These are phyloP conservation scores for Rhyzopertha dominica DNA, from an alignment of 1,140 invertebrate genomes.

Conservation along the genomic window DNA sequence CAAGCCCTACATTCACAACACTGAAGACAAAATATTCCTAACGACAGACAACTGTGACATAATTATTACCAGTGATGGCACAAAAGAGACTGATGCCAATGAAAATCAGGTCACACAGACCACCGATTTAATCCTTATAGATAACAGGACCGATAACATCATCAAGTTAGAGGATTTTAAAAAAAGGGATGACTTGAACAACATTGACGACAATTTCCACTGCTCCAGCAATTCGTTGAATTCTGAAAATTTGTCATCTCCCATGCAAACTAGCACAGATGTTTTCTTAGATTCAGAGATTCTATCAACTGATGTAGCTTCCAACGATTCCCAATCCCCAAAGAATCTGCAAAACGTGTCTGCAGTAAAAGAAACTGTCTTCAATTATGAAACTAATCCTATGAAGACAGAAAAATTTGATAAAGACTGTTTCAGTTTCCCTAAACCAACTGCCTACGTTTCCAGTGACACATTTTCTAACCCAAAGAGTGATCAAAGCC, in stretches of 20 bases:
- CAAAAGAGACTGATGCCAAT: neutral
- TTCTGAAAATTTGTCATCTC: constrained; percentile 44
- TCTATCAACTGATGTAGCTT: constrained; percentile 41
- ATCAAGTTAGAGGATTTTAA: constrained; percentile 33
- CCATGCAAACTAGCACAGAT: constrained; percentile 46
- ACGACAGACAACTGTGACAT: constrained; percentile 5
- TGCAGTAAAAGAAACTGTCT: constrained; percentile 11
- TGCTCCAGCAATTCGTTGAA: constrained; percentile 43
- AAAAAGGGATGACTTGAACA: constrained; percentile 32
- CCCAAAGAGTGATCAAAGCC: constrained; percentile 42
- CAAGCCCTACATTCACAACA: no score
- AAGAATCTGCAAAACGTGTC: constrained; percentile 30
- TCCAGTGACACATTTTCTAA: constrained; percentile 40
- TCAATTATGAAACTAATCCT: constrained; percentile 19
- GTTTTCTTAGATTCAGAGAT: constrained; percentile 44
- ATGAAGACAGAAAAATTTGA: constrained; percentile 14
- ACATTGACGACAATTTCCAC: constrained; percentile 37
- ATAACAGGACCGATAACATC: constrained; percentile 32
- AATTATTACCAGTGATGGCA: constrained; percentile 4
- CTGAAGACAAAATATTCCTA: no score
- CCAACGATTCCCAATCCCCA: constrained; percentile 44
- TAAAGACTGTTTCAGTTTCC: constrained; percentile 12
- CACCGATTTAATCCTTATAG: constrained; percentile 27
- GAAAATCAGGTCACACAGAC: constrained; percentile 15
- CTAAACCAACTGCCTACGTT: constrained; percentile 23